Evolutionary conservation across 2,888 invertebrate species (phyloP), one percentile per base, ranked within the genome.

Genomic region (Standfussiana lucernea): DNA sequence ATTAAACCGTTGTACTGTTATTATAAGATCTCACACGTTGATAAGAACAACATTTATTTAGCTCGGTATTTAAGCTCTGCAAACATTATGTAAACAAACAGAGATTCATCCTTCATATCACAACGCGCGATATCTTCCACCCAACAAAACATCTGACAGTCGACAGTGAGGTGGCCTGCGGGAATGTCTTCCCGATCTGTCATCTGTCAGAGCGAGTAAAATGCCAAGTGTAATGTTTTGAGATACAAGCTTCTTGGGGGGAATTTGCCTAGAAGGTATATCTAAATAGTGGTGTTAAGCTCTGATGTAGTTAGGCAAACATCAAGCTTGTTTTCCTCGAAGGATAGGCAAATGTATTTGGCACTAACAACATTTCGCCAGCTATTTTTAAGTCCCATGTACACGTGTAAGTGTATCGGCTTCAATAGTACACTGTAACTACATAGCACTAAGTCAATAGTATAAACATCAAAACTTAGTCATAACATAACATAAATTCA

Each of bases 151-250:
- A 76, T 71, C 82, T 82, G 88, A 80, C 80, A 75, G 79, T 37
- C 35, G 42, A 83, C 85, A 84, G 70, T 35, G 73, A 68, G 24
- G 47, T 65, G 73, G 87, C 89, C 86, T 42, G 62, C 72, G 86
- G 89, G 75, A 61, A 81, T 80, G 80, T 78, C 78, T 67, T 82
- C 62, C 64, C 85, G 85, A 89, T 89, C 89, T 89, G 89, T 89
- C 89, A 89, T 62, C 81, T 89, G 90, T 88, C 90, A 89, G n/a
- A 68, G 24, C 45, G 45, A 67, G 77, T 82, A 24, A 86, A 79
- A 86, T 82, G 74, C 71, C 50, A 76, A 77, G 70, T 61, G 35
- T 40, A 64, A 61, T 59, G 45, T 50, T 64, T 53, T 37, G 47
- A 79, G 50, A 64, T 71, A 64, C 18, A 62, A 59, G 24, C 11